Base-by-base conservation (phyloP, 2,888 invertebrate species). In the Drosophila acutilabella region DNA sequence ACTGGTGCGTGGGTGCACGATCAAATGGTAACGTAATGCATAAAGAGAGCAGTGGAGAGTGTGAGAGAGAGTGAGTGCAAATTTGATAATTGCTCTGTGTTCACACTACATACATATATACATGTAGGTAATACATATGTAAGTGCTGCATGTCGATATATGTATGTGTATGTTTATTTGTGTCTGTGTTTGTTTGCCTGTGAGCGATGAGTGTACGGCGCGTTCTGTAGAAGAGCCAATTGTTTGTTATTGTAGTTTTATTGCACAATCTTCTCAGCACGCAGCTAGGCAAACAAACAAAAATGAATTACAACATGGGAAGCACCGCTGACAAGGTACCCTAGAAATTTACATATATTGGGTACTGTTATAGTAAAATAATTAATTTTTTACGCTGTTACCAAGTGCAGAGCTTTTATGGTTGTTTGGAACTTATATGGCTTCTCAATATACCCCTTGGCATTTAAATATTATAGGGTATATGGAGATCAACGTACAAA, bases 181-280 rank as follows among this genome's bases (percentile, higher is more conserved):
- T 41, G 5, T 16, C 36, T 18, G 23, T 61, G 40, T 67, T 42
- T 51, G 59, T 51, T 42, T 52, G 50, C 30, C 30, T 60, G 33
- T 30, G 60, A 33, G 51, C 33, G 66, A 67, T 81, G 76, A 70
- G 74, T 80, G 64, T 78, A 53, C 77, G 66, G 50, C 57, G 51
- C 6, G 48, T 41, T 41, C 62, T 64, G 77, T 66, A 75, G 68
- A 64, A 53, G 73, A 50, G 60, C 54, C 76, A 78, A 81, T 83
- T 79, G 74, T 82, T 86, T 86, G 74, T 81, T 83, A 74, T 83
- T 81, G 67, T 81, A 71, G 79, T 69, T 77, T 81, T 83, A 86
- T 83, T 83, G 82, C 86, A 83, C 81, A 83, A 83, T 86, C 85
- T 82, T 60, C 67, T 58, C 66, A 78, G 74, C 66, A 80, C 64